Evolutionary conservation across 1,140 invertebrate species (phyloP), one percentile per base, ranked within the genome.

Genomic region (Drosophila persimilis): DNA sequence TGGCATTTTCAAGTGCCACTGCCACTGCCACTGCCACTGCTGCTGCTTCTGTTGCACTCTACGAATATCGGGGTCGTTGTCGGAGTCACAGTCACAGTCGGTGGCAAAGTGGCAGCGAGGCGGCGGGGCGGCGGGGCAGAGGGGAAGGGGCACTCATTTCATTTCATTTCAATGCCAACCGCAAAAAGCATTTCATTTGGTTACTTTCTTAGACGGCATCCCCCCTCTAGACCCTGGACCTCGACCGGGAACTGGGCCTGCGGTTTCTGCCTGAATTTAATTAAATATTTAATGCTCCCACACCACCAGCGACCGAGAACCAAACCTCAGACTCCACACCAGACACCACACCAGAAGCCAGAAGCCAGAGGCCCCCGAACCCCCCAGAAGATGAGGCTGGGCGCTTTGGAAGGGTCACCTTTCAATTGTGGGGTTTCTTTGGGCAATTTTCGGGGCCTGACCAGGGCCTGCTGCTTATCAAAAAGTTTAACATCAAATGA

Each of bases 91-190:
- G 11, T 54, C 6, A 43, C 35, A 48, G 43, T 39, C 60, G 22
- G 15, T 31, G 17, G 31, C 47, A 17, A 50, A 31, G 44, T 47
- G 35, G 35, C 35, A 39, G 35, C 0, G 35, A 13, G 35, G 35
- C 35, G 11, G 56, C 20, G 15, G 9, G 35, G 35, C 35, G 11
- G 56, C 20, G 15, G 9, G 17, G 17, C 17, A 17, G 17, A n/a
- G 15, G 9, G 48, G n/a, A 7, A 15, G 15, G 26, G 20, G 64
- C 56, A 39, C 35, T 39, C 35, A 39, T 39, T 39, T 85, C 66
- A 70, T 73, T 79, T 80, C 65, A 80, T 85, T 85, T 88, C 83
- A 88, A 86, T 86, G 83, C 73, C 83, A 76, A 44, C 81, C 81
- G 47, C 81, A 85, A 77, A 85, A 78, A 77, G 74, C 81, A 88